Evolutionary conservation across 2,797 vertebrate genomes (phyloP), one percentile per base, ranked within the genome.

Genomic region (Poeciliopsis infans): DNA sequence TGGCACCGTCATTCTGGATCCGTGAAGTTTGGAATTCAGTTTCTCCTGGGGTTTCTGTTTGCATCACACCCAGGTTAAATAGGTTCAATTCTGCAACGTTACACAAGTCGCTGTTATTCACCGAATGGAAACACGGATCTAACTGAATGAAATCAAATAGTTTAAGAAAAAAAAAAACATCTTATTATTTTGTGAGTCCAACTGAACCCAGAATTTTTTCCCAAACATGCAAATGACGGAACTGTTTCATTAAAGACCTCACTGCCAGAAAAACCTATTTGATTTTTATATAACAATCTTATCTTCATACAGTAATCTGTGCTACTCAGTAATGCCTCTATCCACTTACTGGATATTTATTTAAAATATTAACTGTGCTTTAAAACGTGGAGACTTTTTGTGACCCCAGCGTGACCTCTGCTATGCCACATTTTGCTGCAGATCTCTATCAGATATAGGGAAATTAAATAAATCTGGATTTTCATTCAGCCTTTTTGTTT

Each of bases 1-100:
- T 83, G 86, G 66, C 77, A 4, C 79, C 3, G 11, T 23, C 25
- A 13, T 57, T 82, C 46, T 16, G 7, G 77, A 79, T 74, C 33
- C 51, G 28, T 33, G 36, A 57, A 7, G 41, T 31, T 45, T 31
- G 73, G 39, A 28, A 28, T 45, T 75, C 31, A 25, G 11, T 75
- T 64, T 59, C 41, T n/a, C 23, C 41, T n/a, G 41, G 20, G 28
- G 8, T 73, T 39, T 73, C 20, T 36, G 10, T 55, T 39, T 36
- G 33, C 53, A 7, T 36, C 31, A 55, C 49, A 15, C 72, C 33
- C 33, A 39, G 28, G 46, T 73, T 36, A 33, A 51, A 73, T 41
- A 53, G 33, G 23, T 74, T 53, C 11, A 39, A 8, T 36, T 41
- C 49, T 41, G 72, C 49, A 15, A 16, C 13, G 36, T 49, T 36